These are phyloP conservation scores for Tor tambroides DNA, from an alignment of 2,113 vertebrate genomes.

Conservation along the genomic window DNA sequence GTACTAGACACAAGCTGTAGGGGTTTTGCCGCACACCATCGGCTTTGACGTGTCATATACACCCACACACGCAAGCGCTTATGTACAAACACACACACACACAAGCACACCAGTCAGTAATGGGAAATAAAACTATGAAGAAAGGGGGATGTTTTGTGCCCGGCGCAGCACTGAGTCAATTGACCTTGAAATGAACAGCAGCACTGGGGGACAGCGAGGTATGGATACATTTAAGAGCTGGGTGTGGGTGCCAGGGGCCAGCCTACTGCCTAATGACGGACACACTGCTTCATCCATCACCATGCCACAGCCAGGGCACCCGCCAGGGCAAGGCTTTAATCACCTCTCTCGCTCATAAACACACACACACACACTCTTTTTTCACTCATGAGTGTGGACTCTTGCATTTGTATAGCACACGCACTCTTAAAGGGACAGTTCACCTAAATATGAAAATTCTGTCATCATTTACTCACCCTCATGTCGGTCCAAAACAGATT, in stretches of 20 bases:
- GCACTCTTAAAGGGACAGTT: slow-evolving; percentile 11
- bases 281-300: slow-evolving; percentile 77
- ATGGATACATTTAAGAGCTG: slow-evolving; percentile 76
- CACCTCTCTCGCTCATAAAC: slow-evolving; percentile 61
- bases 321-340: slow-evolving; percentile 68
- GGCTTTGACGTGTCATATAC: slow-evolving; percentile 48
- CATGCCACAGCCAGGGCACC: slow-evolving; percentile 70
- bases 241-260: slow-evolving; percentile 76
- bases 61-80: slow-evolving; percentile 22
- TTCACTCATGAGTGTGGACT: not conserved
- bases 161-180: slow-evolving; percentile 70
- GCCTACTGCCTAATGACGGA: slow-evolving; percentile 79
- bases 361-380: slow-evolving; percentile 34
- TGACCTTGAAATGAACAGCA: slow-evolving; percentile 80
- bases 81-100: slow-evolving; percentile 55
- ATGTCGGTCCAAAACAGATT: not conserved
- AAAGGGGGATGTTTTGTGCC: slow-evolving; percentile 69
- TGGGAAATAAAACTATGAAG: slow-evolving; percentile 69
- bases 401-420: not conserved
- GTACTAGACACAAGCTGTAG: slow-evolving; percentile 67
- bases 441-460: not conserved
- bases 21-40: slow-evolving; percentile 67
- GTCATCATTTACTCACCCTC: not conserved
- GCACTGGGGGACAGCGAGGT: slow-evolving; percentile 67
- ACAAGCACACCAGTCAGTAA: slow-evolving; percentile 68